phyloP scores from a whole-genome alignment of 2,888 invertebrate species.

The Aspidapion aeneum region DNA sequence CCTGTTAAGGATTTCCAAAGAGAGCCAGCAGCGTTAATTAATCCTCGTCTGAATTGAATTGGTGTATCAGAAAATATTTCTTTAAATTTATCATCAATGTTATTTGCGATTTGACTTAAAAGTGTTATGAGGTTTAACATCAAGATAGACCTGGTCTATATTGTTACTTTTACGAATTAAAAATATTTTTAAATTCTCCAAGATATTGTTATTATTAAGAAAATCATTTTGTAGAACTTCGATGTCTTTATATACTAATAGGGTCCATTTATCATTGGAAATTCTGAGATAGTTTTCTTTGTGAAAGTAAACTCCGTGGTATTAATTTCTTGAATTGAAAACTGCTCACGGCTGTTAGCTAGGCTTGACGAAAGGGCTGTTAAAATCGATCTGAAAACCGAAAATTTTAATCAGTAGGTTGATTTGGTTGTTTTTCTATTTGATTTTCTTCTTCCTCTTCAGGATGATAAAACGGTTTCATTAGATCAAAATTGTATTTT shows the following conservation, averaged over 20 bases:
- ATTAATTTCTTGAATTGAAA: background rate
- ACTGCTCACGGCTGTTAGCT: background rate
- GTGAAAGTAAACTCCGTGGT: no score
- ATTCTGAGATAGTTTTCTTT: no score
- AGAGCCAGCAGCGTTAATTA: slow-evolving; percentile 2
- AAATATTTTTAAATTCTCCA: no score
- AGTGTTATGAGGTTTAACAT: slow-evolving; percentile 5
- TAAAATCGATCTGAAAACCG: no score
- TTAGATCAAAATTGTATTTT: slow-evolving; percentile 12
- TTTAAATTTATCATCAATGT: no score
- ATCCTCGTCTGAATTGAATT: slow-evolving; percentile 5
- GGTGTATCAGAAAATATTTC: no score
- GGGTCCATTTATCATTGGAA: no score
- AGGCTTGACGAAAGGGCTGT: background rate
- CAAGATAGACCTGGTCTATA: no score
- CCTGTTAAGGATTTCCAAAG: background rate
- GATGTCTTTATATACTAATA: slow-evolving; percentile 18
- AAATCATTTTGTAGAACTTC: slow-evolving; percentile 2
- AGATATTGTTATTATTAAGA: background rate
- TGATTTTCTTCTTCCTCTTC: background rate
- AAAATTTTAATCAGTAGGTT: background rate
- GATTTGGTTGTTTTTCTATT: background rate
- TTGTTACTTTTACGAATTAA: no score
- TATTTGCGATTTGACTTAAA: background rate
- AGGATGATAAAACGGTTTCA: slow-evolving; percentile 9